Evolutionary conservation across 2,113 vertebrate genomes (phyloP).

Genomic region (Tetraodon nigroviridis): DNA sequence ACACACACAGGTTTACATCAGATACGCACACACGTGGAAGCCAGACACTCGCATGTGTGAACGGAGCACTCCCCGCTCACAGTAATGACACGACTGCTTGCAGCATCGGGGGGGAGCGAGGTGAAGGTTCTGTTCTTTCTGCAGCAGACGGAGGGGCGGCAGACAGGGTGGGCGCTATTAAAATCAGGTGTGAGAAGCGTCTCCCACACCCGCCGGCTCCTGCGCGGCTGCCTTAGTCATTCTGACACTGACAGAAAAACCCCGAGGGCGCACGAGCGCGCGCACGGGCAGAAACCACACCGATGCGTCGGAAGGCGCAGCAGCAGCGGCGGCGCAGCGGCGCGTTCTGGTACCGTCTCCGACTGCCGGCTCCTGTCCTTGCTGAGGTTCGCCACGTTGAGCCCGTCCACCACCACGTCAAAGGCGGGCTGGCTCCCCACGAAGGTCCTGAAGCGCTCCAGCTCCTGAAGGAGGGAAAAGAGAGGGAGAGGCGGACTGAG

Average conservation of each 20-base stretch:
- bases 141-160: conserved; percentile 14
- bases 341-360: conserved; percentile 69
- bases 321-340: too few species aligned
- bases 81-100: too few species aligned
- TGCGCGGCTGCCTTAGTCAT: conserved; percentile 38
- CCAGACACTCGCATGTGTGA: too few species aligned
- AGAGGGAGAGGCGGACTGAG: not conserved
- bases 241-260: conserved; percentile 40
- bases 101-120: not conserved
- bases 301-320: too few species aligned
- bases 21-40: too few species aligned
- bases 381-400: conserved; percentile 82
- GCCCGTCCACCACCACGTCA: conserved; percentile 90
- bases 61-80: too few species aligned
- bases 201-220: conserved; percentile 14
- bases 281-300: conserved; percentile 12
- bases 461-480: conserved; percentile 74
- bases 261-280: conserved; percentile 22
- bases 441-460: conserved; percentile 84
- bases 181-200: conserved; percentile 26
- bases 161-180: conserved; percentile 27
- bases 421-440: conserved; percentile 78
- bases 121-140: conserved; percentile 8
- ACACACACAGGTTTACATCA: not conserved
- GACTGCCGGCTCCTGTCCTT: conserved; percentile 71